Conservation (phyloP, 2,888 invertebrate species). For the Euzetes globulus region DNA sequence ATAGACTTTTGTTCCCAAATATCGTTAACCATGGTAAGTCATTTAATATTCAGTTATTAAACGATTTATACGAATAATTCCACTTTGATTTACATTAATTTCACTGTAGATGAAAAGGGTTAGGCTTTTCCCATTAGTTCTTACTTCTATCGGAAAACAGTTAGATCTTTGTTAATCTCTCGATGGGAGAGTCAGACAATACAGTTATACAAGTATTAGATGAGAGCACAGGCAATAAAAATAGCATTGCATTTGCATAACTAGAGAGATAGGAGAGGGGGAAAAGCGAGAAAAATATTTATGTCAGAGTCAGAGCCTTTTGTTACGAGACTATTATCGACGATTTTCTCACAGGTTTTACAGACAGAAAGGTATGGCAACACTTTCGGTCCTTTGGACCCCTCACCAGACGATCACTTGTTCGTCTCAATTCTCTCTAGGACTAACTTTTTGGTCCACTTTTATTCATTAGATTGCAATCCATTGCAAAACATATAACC, state of each 20-base stretch:
- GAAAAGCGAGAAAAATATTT: background rate
- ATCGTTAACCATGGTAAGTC: background rate
- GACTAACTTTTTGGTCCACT: conserved; percentile 14
- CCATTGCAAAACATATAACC: conserved; percentile 5
- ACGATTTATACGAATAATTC: background rate
- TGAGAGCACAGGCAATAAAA: background rate
- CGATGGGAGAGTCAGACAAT: background rate
- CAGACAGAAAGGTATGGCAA: background rate
- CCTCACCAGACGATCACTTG: conserved; percentile 4
- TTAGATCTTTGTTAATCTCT: background rate
- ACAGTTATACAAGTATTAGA: background rate
- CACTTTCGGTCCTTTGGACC: background rate
- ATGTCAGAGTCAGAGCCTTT: background rate
- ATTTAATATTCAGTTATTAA: background rate
- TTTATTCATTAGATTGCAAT: background rate
- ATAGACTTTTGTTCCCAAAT: too few species aligned
- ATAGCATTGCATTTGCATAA: background rate
- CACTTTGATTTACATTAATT: background rate
- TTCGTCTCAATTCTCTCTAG: background rate
- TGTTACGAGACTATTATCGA: conserved; percentile 1
- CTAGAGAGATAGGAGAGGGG: background rate
- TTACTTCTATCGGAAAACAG: background rate
- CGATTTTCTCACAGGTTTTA: background rate
- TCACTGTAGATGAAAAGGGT: background rate
- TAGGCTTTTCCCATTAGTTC: too few species aligned